These are phyloP conservation scores for Slavum lentiscoides DNA, from an alignment of 2,888 invertebrate species.

Conservation along the genomic window DNA sequence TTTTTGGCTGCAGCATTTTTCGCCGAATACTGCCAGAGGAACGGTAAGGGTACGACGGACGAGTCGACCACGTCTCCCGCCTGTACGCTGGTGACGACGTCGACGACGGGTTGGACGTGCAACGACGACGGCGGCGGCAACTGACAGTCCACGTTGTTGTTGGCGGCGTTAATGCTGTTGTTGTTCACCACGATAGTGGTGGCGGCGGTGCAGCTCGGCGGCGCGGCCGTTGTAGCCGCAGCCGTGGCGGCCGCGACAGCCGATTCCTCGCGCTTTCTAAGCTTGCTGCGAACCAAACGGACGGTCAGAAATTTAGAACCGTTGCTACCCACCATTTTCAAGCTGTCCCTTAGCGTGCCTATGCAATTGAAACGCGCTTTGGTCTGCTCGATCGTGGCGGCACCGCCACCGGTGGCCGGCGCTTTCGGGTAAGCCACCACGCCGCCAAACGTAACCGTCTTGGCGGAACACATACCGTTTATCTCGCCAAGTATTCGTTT, in stretches of 20 bases:
- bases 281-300: conserved; percentile 88
- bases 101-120: conserved; percentile 52
- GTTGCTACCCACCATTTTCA: conserved; percentile 78
- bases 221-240: conserved; percentile 56
- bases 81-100: conserved; percentile 50
- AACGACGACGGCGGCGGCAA: not conserved
- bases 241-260: conserved; percentile 33
- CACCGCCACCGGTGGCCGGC: conserved; percentile 46
- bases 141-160: conserved; percentile 52
- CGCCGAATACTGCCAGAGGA: conserved; percentile 78
- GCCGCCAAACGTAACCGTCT: conserved; percentile 57
- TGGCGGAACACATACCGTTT: conserved; percentile 53
- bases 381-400: conserved; percentile 51
- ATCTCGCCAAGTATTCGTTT: no score
- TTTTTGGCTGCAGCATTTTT: conserved; percentile 64
- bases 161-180: conserved; percentile 56
- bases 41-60: conserved; percentile 60
- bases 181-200: conserved; percentile 56
- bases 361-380: conserved; percentile 57
- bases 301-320: conserved; percentile 80
- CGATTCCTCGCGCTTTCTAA: conserved; percentile 80
- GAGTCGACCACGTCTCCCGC: conserved; percentile 28
- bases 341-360: conserved; percentile 56
- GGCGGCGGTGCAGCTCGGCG: conserved; percentile 52
- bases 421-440: conserved; percentile 56